Conservation (phyloP, 2,888 invertebrate species). For the Drosophila maculinotata region DNA sequence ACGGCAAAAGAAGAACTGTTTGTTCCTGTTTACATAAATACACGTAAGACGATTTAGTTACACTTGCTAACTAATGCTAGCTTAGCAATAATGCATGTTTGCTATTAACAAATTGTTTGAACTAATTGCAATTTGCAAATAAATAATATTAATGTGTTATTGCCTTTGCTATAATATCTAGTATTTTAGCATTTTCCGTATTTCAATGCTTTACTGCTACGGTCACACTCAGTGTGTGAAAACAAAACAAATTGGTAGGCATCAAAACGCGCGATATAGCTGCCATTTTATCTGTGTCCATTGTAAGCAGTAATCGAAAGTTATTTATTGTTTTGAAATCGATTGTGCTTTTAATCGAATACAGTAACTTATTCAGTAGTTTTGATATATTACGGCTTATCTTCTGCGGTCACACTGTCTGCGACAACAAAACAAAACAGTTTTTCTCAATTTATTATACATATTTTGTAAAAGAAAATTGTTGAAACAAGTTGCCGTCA, state of each 20-base stretch:
- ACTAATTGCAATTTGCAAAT: constrained; percentile 16
- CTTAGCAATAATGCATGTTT: constrained; percentile 11
- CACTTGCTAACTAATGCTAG: constrained; percentile 6
- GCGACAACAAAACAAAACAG: constrained; percentile 45
- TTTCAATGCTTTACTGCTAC: neutral
- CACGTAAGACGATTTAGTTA: constrained; percentile 2
- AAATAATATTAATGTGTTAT: constrained; percentile 17
- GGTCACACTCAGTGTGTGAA: constrained; percentile 10
- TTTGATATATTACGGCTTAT: neutral
- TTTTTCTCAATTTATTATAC: constrained; percentile 20
- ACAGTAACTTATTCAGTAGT: neutral
- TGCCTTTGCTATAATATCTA: constrained; percentile 10
- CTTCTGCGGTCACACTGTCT: constrained; percentile 16
- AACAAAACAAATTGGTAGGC: no score
- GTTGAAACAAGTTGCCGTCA: constrained; percentile 34
- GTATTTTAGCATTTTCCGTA: constrained; percentile 4
- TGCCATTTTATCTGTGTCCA: no score
- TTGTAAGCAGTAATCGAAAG: no score
- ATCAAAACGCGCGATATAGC: no score
- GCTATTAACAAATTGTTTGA: constrained; percentile 10
- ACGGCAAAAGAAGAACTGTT: neutral
- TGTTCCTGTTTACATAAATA: neutral
- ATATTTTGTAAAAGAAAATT: constrained; percentile 7
- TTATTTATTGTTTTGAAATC: no score
- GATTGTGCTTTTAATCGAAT: constrained; percentile 15